Percentiles rank a stretch among this genome's conserved stretches.
phyloP scores from a whole-genome alignment of 1,140 invertebrate species.

The Spodoptera litura region DNA sequence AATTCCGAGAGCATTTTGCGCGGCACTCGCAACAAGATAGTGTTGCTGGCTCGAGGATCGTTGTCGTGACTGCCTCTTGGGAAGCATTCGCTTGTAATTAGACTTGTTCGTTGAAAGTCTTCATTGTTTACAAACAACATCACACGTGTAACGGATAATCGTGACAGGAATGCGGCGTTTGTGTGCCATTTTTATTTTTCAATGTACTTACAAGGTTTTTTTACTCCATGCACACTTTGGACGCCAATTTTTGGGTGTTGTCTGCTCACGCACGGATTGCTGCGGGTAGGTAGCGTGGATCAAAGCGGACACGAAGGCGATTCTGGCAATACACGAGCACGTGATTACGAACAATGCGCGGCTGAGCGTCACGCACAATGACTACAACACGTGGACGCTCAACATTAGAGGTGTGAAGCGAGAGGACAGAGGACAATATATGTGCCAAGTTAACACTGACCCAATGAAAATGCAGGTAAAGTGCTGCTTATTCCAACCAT shows the following conservation, averaged over 20 bases:
- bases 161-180: slow-evolving; percentile 42
- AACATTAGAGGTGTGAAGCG: slow-evolving; percentile 93
- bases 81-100: slow-evolving; percentile 83
- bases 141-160: slow-evolving; percentile 25
- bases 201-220: slow-evolving; percentile 19
- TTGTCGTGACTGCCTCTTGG: slow-evolving; percentile 81
- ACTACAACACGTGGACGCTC: slow-evolving; percentile 95
- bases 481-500: slow-evolving; percentile 19
- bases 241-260: slow-evolving; percentile 6
- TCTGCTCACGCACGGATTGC: slow-evolving; percentile 43
- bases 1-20: slow-evolving; percentile 85
- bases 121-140: slow-evolving; percentile 64
- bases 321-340: slow-evolving; percentile 96
- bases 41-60: slow-evolving; percentile 77
- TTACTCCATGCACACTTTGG: slow-evolving; percentile 47
- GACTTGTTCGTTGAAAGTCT: slow-evolving; percentile 79
- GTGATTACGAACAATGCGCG: slow-evolving; percentile 96
- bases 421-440: slow-evolving; percentile 94
- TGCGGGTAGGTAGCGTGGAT: slow-evolving; percentile 94
- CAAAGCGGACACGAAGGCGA: slow-evolving; percentile 96
- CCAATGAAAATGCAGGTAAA: slow-evolving; percentile 96
- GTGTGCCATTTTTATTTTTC: slow-evolving; percentile 7
- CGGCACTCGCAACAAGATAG: slow-evolving; percentile 83
- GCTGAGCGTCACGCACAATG: slow-evolving; percentile 94
- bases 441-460: slow-evolving; percentile 97